Conservation (phyloP, 2,888 invertebrate genomes). For the Apoda limacodes region DNA sequence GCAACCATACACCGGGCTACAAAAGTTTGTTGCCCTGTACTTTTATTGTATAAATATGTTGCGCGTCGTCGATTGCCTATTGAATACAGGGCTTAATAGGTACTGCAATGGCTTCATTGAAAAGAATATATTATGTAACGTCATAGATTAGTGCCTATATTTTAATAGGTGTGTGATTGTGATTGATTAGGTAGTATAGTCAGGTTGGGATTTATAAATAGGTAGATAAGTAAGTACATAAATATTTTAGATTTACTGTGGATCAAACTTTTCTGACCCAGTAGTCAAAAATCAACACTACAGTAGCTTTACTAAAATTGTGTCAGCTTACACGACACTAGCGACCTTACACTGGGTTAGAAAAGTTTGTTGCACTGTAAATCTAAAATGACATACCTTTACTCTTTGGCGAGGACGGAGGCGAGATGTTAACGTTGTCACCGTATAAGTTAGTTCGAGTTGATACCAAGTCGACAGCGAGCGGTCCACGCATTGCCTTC, state of each 20-base stretch:
- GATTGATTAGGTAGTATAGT: neutral
- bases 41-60: no score
- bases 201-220: conserved; percentile 12
- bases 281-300: no score
- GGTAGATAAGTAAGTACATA: conserved; percentile 13
- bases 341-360: no score
- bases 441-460: conserved; percentile 24
- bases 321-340: no score
- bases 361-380: no score
- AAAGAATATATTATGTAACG: conserved; percentile 1
- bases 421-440: conserved; percentile 33
- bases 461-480: conserved; percentile 37
- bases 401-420: conserved; percentile 48
- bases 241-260: conserved; percentile 13
- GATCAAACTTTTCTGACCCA: no score
- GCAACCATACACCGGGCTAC: no score
- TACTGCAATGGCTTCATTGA: conserved; percentile 1
- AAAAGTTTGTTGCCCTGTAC: no score
- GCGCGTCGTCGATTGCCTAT: no score
- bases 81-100: no score
- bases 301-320: conserved; percentile 6
- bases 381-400: conserved; percentile 53
- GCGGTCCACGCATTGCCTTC: conserved; percentile 28
- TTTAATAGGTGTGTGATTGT: neutral
- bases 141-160: neutral